phyloP scores from a whole-genome alignment of 2,113 vertebrate species.

The Danionella cerebrum region DNA sequence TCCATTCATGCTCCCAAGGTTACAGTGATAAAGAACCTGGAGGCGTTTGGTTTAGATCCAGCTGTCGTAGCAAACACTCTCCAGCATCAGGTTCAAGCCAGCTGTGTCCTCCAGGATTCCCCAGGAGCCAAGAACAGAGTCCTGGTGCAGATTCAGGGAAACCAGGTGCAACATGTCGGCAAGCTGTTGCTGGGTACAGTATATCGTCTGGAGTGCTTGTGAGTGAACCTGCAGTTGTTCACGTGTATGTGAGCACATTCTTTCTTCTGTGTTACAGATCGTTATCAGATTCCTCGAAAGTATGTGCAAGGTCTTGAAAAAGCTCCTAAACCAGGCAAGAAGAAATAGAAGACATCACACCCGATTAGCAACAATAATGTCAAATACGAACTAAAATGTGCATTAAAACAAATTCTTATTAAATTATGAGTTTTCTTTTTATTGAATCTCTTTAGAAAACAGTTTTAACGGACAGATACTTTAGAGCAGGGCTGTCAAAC shows the following conservation, averaged over 20 bases:
- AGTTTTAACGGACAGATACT: too few relatives aligned
- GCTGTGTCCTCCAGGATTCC: constrained; percentile 67
- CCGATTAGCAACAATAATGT: background rate
- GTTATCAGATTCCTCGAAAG: constrained; percentile 83
- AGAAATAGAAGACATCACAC: constrained; percentile 62
- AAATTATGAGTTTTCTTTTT: background rate
- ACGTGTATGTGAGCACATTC: background rate
- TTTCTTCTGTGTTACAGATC: constrained; percentile 67
- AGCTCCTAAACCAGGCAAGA: constrained; percentile 76
- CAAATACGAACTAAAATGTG: background rate
- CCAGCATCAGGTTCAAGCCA: constrained; percentile 86
- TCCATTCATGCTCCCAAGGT: constrained; percentile 77
- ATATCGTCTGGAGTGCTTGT: background rate
- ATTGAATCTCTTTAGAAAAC: background rate
- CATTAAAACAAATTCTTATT: constrained; percentile 35
- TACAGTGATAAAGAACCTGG: constrained; percentile 89
- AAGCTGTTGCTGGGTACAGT: constrained; percentile 78
- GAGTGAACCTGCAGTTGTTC: background rate
- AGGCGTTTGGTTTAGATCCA: constrained; percentile 83
- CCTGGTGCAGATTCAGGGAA: constrained; percentile 91
- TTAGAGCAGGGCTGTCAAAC: too few relatives aligned
- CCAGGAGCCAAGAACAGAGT: constrained; percentile 81
- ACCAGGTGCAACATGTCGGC: constrained; percentile 82
- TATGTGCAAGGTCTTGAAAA: constrained; percentile 87
- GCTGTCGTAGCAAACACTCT: constrained; percentile 68